Conservation (phyloP, 1,140 invertebrate species). For the Drosophila littoralis region DNA sequence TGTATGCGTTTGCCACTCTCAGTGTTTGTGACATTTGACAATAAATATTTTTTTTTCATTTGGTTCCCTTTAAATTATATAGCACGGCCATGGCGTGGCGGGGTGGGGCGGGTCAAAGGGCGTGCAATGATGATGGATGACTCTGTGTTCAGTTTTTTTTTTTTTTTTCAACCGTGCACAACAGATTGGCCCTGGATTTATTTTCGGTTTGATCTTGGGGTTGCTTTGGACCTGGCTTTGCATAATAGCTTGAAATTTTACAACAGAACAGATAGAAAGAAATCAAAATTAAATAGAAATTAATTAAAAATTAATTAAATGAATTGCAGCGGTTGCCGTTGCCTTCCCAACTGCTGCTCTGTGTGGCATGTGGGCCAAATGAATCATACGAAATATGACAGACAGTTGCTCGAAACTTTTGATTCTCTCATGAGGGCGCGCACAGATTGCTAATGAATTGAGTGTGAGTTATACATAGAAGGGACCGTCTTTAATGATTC, state of each 20-base stretch:
- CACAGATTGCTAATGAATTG: slow-evolving; percentile 62
- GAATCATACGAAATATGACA: slow-evolving; percentile 69
- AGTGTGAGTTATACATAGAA: slow-evolving; percentile 17
- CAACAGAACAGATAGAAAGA: slow-evolving; percentile 32
- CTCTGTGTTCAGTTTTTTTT: slow-evolving; percentile 64
- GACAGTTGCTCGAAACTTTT: slow-evolving; percentile 45
- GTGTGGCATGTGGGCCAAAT: slow-evolving; percentile 60
- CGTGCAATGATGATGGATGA: slow-evolving; percentile 76
- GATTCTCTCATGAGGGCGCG: slow-evolving; percentile 53
- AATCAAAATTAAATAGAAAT: slow-evolving; percentile 72
- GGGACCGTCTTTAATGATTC: slow-evolving; percentile 58
- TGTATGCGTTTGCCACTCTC: slow-evolving; percentile 10
- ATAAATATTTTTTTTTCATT: slow-evolving; percentile 62
- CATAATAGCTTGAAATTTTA: slow-evolving; percentile 55
- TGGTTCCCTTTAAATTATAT: slow-evolving; percentile 56
- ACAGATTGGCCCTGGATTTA: slow-evolving; percentile 64
- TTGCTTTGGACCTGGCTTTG: slow-evolving; percentile 50
- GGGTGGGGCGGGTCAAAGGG: slow-evolving; percentile 37
- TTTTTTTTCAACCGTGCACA: slow-evolving; percentile 14
- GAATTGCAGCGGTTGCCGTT: slow-evolving; percentile 53
- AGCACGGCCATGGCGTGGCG: slow-evolving; percentile 26
- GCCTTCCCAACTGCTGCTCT: neutral
- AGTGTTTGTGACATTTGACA: slow-evolving; percentile 76
- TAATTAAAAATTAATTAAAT: slow-evolving; percentile 81
- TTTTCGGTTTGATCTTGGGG: slow-evolving; percentile 43